Evolutionary conservation across 2,888 invertebrate genomes (phyloP), one percentile per base, ranked within the genome.

Genomic region (Rhaphigaster nebulosa): DNA sequence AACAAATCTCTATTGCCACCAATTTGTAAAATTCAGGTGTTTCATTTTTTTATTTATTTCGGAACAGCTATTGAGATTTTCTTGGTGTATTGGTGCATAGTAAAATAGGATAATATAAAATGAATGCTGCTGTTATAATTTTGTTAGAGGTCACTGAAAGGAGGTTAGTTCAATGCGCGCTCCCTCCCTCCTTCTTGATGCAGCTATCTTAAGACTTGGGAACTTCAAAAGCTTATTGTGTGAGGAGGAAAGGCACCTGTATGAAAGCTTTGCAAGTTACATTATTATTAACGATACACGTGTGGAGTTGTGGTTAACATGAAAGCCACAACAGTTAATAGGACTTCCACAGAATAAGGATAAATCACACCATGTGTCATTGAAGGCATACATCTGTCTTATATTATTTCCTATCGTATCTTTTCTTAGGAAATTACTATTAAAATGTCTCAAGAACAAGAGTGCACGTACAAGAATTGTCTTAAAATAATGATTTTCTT

Each of bases 171-270:
- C 29, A 65, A 76, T 76, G 70, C 0, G 8, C 34, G 0, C 23
- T 34, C 34, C 70, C 23, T 60, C 6, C 70, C 70, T 76, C 70
- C 70, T 76, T 38, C 70, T 70, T 65, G 65, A 29, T 65, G 65
- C 12, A 65, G 29, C n/a, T n/a, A 60, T 60, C 60, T 60, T n/a
- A 65, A 65, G 65, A 65, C 65, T 70, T 20, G 38, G 70, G 5
- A 38, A 38, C 70, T 38, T 76, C 38, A 76, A 76, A 76, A 34
- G 70, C 70, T 76, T 76, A 76, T 76, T 76, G 70, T 76, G 38
- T 23, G 70, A 26, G 20, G 70, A 38, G 38, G 15, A 3, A 76
- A 20, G 20, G 20, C 38, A 6, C 20, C 34, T 18, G 13, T 29
- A 65, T 65, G 18, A 34, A 65, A 65, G 29, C 38, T 38, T 38